Base-by-base conservation (phyloP, 2,888 invertebrate genomes). In the Aphodius sticticus region DNA sequence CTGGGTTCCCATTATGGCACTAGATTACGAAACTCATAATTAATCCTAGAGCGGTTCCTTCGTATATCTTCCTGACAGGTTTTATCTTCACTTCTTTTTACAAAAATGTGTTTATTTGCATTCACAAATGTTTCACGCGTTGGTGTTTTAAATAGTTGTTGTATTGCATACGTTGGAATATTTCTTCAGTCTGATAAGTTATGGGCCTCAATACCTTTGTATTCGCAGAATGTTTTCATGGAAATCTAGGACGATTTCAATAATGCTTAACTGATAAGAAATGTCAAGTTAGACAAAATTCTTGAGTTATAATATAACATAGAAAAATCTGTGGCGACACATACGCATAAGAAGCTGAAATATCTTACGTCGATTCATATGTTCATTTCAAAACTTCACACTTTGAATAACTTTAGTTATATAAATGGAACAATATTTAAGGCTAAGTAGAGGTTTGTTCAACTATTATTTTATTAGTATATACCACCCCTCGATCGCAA, bases 1-100 rank as follows among this genome's bases (percentile, higher is more conserved):
- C 69, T 69, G 71, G 70, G 70, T 38, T 76, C 35, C 36, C 53
- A 53, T 53, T 53, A 53, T 53, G 53, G 53, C 12, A 26, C 35
- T 74, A 72, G 69, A 69, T 77, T 78, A 37, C 71, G 77, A 72
- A 77, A 70, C 74, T 70, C 74, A 77, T 76, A 78, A 79, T 81
- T 79, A 76, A 78, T 76, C 70, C 69, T 76, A 78, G 75, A 78
- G 35, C 15, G 38, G 35, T 9, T 53, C 72, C 36, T 77, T 69
- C 69, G 38, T 70, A 77, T 35, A 53, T 12, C 53, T 26, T 53
- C 53, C 12, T 53, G 53, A 53, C 53, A 53, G 53, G 9, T 53
- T 53, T 53, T 53, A 53, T 53, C 53, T 53, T 53, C 53, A 53
- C 53, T 53, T 12, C 53, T 53, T n/a, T n/a, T n/a, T n/a, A n/a